A percentile compares a stretch with the other conserved stretches of the same genome.
Conservation (phyloP, 2,113 vertebrate genomes). For the Platanista minor region DNA sequence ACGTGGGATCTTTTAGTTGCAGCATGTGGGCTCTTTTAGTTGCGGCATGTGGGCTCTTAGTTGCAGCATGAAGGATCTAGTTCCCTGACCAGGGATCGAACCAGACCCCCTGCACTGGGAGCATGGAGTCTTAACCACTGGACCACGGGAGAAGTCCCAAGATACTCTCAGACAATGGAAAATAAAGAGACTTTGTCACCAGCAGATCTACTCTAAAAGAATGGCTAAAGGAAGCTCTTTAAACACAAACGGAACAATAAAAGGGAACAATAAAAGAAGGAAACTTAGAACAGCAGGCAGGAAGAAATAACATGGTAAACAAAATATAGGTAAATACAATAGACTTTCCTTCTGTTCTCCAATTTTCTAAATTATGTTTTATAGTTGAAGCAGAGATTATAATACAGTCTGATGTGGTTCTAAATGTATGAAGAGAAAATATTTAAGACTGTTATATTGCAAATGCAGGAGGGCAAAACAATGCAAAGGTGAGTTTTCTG, state of each 20-base stretch:
- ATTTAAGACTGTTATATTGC: neutral
- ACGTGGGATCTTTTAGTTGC: no score
- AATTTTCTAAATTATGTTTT: neutral
- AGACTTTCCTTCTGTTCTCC: neutral
- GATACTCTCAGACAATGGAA: neutral
- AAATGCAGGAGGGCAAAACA: neutral
- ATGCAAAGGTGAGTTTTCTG: neutral
- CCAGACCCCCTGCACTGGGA: no score
- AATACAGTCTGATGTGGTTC: neutral
- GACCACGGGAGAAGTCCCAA: neutral
- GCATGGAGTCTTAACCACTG: no score
- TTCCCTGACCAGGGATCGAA: no score
- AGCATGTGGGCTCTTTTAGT: no score
- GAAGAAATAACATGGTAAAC: neutral
- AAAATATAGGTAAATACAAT: neutral
- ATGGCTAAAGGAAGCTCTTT: neutral
- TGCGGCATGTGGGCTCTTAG: no score
- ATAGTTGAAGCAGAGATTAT: neutral
- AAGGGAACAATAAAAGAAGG: neutral
- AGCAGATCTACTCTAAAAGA: neutral
- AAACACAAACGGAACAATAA: neutral
- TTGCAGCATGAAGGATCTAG: no score
- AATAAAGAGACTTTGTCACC: neutral
- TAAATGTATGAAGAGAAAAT: neutral
- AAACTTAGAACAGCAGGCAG: neutral